phyloP scores from a whole-genome alignment of 1,140 invertebrate species.

The Phortica variegata region DNA sequence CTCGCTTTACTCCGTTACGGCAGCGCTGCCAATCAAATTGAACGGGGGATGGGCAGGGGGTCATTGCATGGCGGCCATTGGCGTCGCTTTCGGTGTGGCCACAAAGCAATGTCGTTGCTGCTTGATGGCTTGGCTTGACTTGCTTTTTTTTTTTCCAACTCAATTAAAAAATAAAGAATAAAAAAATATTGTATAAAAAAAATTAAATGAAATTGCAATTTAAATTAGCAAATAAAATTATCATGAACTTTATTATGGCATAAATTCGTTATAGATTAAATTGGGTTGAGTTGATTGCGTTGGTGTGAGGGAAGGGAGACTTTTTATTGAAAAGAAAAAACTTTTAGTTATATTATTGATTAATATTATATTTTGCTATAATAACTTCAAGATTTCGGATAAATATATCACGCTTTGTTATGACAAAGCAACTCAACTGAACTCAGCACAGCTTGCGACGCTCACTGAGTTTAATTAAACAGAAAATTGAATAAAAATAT shows the following conservation, averaged over 20 bases:
- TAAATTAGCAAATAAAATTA: constrained; percentile 54
- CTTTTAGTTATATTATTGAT: constrained; percentile 1
- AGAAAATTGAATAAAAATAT: constrained; percentile 54
- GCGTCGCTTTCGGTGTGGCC: constrained; percentile 16
- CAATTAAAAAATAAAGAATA: constrained; percentile 26
- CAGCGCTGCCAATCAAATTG: constrained; percentile 1
- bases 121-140: constrained; percentile 16
- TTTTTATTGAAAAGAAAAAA: constrained; percentile 31
- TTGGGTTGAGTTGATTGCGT: constrained; percentile 24
- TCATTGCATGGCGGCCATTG: constrained; percentile 4
- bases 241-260: constrained; percentile 9
- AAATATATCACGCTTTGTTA: constrained; percentile 9
- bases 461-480: constrained; percentile 53
- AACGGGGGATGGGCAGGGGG: constrained; percentile 3
- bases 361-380: constrained; percentile 1
- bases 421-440: constrained; percentile 51
- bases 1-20: constrained; percentile 20
- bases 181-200: constrained; percentile 8
- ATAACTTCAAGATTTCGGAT: background rate
- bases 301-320: constrained; percentile 51
- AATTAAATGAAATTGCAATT: constrained; percentile 50
- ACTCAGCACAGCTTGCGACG: too few species aligned
- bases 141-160: constrained; percentile 31
- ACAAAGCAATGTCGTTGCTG: constrained; percentile 28
- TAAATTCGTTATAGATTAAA: constrained; percentile 6